Conservation (phyloP, 2,113 vertebrate species). For the Galbula dea region DNA sequence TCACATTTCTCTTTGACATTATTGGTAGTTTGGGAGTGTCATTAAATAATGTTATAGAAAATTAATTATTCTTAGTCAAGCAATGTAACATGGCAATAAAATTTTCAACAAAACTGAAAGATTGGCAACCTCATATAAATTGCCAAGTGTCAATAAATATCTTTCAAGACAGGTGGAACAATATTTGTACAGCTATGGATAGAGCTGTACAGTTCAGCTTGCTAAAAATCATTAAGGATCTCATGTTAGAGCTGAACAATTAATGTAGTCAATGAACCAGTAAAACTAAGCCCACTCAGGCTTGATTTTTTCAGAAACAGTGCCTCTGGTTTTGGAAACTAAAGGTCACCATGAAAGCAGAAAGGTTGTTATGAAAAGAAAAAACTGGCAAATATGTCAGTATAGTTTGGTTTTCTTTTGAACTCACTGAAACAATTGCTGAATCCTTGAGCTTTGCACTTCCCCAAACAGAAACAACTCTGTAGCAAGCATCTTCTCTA, state of each 20-base stretch:
- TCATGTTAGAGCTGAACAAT: neutral
- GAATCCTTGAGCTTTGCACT: constrained; percentile 14
- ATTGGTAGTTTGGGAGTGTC: constrained; percentile 5
- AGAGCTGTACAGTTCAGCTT: neutral
- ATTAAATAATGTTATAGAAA: constrained; percentile 22
- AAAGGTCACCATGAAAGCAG: neutral
- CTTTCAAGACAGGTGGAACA: constrained; percentile 6
- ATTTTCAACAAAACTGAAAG: constrained; percentile 52
- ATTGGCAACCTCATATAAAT: neutral
- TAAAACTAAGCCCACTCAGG: constrained; percentile 13
- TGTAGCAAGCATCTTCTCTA: neutral
- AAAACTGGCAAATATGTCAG: constrained; percentile 5
- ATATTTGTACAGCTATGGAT: neutral
- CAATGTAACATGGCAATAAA: constrained; percentile 23
- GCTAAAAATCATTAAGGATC: neutral
- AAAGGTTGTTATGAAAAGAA: neutral
- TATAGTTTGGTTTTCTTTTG: constrained; percentile 36
- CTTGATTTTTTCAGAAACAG: neutral
- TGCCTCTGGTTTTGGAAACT: constrained; percentile 10
- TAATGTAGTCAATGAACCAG: neutral
- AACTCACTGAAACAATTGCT: constrained; percentile 24
- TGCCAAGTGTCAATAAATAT: constrained; percentile 41
- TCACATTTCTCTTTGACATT: neutral
- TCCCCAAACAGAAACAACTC: neutral
- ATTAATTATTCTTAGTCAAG: constrained; percentile 63